Conservation (phyloP, 2,113 vertebrate genomes). For the Tauraco erythrolophus region DNA sequence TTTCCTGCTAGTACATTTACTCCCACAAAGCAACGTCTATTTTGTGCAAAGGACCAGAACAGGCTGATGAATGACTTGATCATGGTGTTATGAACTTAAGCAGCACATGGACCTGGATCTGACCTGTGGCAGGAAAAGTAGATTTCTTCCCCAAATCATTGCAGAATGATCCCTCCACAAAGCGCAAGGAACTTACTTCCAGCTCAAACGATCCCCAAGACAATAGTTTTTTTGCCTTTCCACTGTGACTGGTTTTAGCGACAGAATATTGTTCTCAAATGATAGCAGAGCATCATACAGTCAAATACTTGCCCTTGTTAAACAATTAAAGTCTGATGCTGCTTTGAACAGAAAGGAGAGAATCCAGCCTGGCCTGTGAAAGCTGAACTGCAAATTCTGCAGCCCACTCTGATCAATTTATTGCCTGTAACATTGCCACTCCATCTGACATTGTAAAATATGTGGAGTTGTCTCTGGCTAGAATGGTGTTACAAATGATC, state of each 20-base stretch:
- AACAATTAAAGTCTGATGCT: not conserved
- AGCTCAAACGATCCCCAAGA: not conserved
- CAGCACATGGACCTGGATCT: not conserved
- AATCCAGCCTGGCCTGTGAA: not conserved
- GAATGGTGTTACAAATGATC: rapidly evolving
- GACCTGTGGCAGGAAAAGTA: not conserved
- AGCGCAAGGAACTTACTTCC: not conserved
- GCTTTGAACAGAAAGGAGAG: not conserved
- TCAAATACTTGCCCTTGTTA: not conserved
- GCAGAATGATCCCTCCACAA: not conserved
- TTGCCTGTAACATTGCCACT: not conserved
- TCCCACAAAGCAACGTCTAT: not conserved
- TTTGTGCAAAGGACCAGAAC: not conserved
- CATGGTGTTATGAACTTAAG: not conserved
- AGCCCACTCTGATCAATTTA: not conserved
- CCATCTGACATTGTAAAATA: not conserved
- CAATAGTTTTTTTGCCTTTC: not conserved
- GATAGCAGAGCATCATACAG: not conserved
- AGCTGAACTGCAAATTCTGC: not conserved
- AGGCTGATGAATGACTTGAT: not conserved
- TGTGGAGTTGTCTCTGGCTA: not conserved
- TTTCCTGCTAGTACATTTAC: not conserved
- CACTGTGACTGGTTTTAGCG: not conserved
- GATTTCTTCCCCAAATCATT: not conserved
- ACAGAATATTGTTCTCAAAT: not conserved